Conservation (phyloP, 1,140 invertebrate genomes). For the Galleria mellonella region DNA sequence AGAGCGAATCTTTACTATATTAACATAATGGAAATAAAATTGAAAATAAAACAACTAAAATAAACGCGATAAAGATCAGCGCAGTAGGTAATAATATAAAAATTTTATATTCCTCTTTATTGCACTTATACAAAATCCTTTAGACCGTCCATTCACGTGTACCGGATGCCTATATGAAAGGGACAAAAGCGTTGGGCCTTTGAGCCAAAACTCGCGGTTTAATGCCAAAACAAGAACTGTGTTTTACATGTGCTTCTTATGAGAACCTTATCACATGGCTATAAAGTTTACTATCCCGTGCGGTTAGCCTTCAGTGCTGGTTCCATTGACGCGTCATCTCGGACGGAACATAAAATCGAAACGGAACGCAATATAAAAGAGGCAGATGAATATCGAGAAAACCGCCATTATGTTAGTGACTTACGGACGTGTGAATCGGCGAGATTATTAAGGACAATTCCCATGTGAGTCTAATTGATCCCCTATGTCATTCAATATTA, state of each 20-base stretch:
- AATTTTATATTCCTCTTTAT: no score
- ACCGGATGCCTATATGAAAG: constrained; percentile 51
- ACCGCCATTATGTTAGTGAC: constrained; percentile 37
- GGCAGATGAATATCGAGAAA: constrained; percentile 53
- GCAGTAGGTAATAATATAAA: no score
- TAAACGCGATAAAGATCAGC: no score
- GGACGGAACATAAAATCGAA: constrained; percentile 46
- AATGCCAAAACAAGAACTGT: constrained; percentile 36
- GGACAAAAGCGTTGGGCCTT: constrained; percentile 48
- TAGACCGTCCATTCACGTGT: constrained; percentile 48
- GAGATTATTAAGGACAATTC: no score
- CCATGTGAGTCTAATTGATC: no score
- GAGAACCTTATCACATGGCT: no score
- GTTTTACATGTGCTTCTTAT: neutral
- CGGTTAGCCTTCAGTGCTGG: constrained; percentile 5
- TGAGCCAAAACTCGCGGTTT: constrained; percentile 32
- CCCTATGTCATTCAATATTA: no score
- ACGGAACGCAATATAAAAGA: constrained; percentile 50
- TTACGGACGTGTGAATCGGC: constrained; percentile 13
- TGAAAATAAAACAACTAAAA: no score
- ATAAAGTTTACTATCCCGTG: constrained; percentile 17
- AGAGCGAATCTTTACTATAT: no score
- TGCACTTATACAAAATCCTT: constrained; percentile 16
- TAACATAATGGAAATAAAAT: no score
- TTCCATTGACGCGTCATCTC: constrained; percentile 1